These are phyloP conservation scores for Anseranas semipalmata DNA, from an alignment of 2,113 vertebrate genomes.

Conservation along the genomic window DNA sequence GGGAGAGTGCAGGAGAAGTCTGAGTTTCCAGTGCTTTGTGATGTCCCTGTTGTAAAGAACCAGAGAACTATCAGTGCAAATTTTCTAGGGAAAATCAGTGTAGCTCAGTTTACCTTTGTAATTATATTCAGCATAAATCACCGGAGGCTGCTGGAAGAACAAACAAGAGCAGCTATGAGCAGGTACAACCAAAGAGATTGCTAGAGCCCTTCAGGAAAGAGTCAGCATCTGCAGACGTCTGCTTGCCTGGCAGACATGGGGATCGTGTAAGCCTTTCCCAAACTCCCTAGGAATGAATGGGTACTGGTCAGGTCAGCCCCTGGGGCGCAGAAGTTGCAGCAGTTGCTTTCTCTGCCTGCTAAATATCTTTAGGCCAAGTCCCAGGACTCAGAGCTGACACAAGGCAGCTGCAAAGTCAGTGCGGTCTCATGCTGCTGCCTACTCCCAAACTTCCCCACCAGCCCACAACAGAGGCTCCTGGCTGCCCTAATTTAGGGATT, in stretches of 20 bases:
- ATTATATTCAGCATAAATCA: not conserved
- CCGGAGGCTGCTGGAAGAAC: not conserved
- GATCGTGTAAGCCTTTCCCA: not conserved
- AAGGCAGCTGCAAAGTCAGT: accelerated
- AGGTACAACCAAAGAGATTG: not conserved
- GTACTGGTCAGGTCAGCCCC: not conserved
- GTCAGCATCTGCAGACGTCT: not conserved
- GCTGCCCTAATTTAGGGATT: not conserved
- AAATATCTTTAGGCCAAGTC: not conserved
- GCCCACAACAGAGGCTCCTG: not conserved
- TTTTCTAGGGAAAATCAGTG: not conserved
- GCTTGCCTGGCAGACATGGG: accelerated
- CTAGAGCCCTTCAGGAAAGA: not conserved
- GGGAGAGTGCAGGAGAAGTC: not conserved
- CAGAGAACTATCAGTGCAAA: not conserved
- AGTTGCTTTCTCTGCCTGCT: not conserved
- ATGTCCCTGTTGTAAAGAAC: not conserved
- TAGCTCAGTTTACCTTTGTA: not conserved
- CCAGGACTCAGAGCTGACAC: not conserved
- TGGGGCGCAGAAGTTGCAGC: not conserved
- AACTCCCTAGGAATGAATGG: not conserved
- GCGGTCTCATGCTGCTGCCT: not conserved
- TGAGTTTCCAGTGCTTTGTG: not conserved
- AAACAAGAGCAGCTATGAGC: not conserved
- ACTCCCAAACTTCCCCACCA: not conserved